These are phyloP conservation scores for Istiophorus platypterus DNA, from an alignment of 2,113 vertebrate species.

Conservation along the genomic window DNA sequence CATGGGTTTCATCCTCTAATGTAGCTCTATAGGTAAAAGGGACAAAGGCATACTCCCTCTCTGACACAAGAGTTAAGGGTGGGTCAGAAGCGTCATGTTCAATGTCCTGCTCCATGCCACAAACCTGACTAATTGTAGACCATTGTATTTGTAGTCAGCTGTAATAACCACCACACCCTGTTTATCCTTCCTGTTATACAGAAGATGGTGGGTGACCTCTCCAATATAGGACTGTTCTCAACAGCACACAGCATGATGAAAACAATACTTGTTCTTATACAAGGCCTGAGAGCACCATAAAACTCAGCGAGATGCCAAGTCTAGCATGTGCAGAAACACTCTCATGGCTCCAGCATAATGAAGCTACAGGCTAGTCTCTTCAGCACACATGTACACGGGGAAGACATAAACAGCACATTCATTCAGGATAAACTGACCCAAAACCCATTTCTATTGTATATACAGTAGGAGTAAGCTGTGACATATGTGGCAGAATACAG, in stretches of 20 bases:
- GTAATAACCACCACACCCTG: not conserved
- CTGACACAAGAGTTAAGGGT: not conserved
- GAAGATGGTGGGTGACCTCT: slow-evolving; percentile 2
- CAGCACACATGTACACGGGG: not conserved
- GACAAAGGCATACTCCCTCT: not conserved
- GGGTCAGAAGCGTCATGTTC: not conserved
- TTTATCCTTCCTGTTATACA: not conserved
- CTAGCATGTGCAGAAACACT: not conserved
- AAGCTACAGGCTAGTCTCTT: not conserved
- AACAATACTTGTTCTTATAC: not conserved
- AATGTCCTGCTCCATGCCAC: not conserved
- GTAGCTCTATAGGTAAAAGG: no score
- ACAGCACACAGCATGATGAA: not conserved
- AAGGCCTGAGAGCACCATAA: not conserved
- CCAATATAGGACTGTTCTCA: not conserved
- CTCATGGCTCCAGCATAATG: not conserved
- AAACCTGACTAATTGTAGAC: not conserved
- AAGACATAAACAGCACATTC: not conserved
- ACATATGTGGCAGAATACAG: no score
- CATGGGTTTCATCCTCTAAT: not conserved
- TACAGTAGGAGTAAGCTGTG: not conserved
- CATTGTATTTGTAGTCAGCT: not conserved
- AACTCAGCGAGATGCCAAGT: not conserved
- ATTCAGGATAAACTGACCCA: not conserved
- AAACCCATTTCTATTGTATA: not conserved